Base-by-base conservation (phyloP, 1,140 invertebrate species). In the Hestina assimilis region DNA sequence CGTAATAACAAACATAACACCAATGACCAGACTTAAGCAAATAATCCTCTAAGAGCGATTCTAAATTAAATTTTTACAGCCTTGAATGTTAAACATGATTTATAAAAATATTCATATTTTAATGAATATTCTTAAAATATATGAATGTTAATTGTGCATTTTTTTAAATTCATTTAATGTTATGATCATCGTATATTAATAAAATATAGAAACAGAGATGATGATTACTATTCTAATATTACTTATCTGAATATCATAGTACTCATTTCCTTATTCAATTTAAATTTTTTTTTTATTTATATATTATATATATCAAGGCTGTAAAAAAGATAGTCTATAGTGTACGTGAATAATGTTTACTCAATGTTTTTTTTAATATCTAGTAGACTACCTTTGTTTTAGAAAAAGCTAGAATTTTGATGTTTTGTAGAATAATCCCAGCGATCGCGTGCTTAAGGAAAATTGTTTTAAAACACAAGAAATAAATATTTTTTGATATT, bases 321-420 rank as follows among this genome's bases (percentile, higher is more conserved):
- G 63, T 70, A 66, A 70, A 66, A 73, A 54, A 28, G 41, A 14
- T 73, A 73, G 63, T 61, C 60, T 69, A 56, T 71, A 74, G 66
- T 72, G 45, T 56, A 65, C 53, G 70, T 75, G 58, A 65, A 42
- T 64, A 67, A 65, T 64, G 59, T 70, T 61, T 68, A 61, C 50
- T 76, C 62, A 67, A 56, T 80, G 72, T 76, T 63, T 74, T 80
- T 63, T 31, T 71, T 48, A 58, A 63, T 58, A 66, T 72, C 69
- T 75, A 67, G 72, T 80, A 71, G 68, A 45, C 61, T 71, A 43
- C 58, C 24, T 71, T 80, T 65, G 72, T 84, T 73, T 69, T 84
- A 84, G 81, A 71, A 72, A 62, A 72, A 63, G 81, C 81, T 85
- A 85, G 81, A 84, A n/a, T 80, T 84, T 79, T 73, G 81, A 79